phyloP scores from a whole-genome alignment of 2,113 vertebrate species.

The Mixornis gularis region DNA sequence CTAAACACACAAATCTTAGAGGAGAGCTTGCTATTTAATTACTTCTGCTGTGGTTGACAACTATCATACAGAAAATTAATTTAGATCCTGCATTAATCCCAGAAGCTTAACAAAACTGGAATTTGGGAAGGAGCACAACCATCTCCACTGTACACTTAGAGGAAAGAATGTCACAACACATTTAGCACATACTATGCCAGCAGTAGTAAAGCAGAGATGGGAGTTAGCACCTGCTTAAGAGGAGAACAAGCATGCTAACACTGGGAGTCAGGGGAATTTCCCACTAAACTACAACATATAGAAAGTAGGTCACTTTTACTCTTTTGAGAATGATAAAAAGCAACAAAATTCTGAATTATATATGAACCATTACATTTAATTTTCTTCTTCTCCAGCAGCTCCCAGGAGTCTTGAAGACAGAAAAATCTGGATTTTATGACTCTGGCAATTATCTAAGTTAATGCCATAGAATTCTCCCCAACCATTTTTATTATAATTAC shows the following conservation, averaged over 20 bases:
- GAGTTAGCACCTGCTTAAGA: slow-evolving; percentile 58
- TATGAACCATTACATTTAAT: slow-evolving; percentile 39
- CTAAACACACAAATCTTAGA: neutral
- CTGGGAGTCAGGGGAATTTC: slow-evolving; percentile 32
- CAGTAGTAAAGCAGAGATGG: slow-evolving; percentile 52
- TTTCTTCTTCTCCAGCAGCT: slow-evolving; percentile 30
- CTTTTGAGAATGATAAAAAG: slow-evolving; percentile 47
- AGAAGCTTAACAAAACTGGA: slow-evolving; percentile 24
- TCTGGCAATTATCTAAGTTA: slow-evolving; percentile 36
- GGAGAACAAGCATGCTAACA: slow-evolving; percentile 24
- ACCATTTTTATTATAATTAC: neutral
- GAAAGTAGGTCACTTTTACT: slow-evolving; percentile 56
- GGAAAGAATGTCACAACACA: slow-evolving; percentile 41
- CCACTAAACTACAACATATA: slow-evolving; percentile 20
- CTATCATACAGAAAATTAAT: slow-evolving; percentile 39
- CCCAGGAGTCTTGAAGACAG: slow-evolving; percentile 22
- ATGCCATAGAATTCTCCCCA: neutral
- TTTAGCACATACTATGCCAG: slow-evolving; percentile 43
- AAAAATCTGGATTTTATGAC: slow-evolving; percentile 52
- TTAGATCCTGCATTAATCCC: slow-evolving; percentile 18
- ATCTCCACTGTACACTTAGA: neutral
- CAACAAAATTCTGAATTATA: slow-evolving; percentile 52
- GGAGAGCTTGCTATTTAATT: neutral
- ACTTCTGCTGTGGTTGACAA: neutral
- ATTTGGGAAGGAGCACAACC: slow-evolving; percentile 2